Evolutionary conservation across 1,140 invertebrate genomes (phyloP), one percentile per base, ranked within the genome.

Genomic region (Muscidifurax raptorellus): DNA sequence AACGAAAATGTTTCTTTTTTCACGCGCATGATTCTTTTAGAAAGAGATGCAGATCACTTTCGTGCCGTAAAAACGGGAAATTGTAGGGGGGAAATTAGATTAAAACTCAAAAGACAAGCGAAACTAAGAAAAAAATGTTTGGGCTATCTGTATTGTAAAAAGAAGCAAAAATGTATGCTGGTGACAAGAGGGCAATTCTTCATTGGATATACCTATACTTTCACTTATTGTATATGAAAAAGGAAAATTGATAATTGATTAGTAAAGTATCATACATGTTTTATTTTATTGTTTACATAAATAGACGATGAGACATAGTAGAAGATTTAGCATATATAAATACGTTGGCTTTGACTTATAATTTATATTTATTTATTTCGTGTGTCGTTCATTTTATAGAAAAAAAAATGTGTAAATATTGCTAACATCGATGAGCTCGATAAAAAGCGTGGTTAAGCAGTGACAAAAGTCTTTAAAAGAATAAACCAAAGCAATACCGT

Each of bases 401-500:
- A 71, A 10, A 40, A 18, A 15, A 9, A 30, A 71, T 10, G 13
- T 82, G 72, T 82, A 82, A 66, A 82, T 76, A 52, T 74, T 79
- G 36, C 15, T 69, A 59, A 59, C 1, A 40, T 71, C 67, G 40
- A 83, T 59, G 12, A 36, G 12, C 79, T 79, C 66, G n/a, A 59
- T 78, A 59, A 71, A 77, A 77, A 66, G 22, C n/a, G 64, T 67
- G 4, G 22, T 25, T 15, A 22, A 22, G n/a, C 44, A 76, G 64
- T 32, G 15, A 44, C n/a, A 69, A 78, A 64, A 78, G 12, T 71
- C 36, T 59, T 80, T 9, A 71, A 78, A 79, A 30, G 18, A 66
- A 85, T 12, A 85, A 77, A 85, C 28, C 18, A 85, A 85, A 85
- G 84, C 84, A 85, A 79, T 85, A 85, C 72, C n/a, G 47, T 67